Conservation (phyloP, 2,113 vertebrate genomes). For the Apodemus speciosus region DNA sequence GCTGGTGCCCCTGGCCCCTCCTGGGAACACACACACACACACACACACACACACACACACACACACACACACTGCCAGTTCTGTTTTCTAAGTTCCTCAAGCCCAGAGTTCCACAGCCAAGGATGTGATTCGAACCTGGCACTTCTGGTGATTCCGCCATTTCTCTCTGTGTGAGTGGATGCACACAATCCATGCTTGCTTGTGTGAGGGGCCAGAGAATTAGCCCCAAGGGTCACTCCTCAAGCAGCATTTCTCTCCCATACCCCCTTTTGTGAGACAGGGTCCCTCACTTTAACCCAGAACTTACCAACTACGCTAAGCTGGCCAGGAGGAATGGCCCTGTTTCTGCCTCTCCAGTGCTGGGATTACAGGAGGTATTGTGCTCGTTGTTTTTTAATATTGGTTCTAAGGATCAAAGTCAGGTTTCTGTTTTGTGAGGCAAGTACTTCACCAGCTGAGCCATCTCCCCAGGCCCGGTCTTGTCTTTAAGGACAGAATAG, state of each 20-base stretch:
- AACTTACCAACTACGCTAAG: neutral
- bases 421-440: neutral
- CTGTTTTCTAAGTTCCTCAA: neutral
- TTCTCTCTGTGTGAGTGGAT: neutral
- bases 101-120: neutral
- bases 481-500: neutral
- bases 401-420: neutral
- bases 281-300: neutral
- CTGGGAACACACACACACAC: too few species aligned
- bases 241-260: neutral
- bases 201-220: neutral
- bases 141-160: neutral
- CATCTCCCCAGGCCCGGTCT: neutral
- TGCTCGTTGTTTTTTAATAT: neutral
- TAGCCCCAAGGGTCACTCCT: neutral
- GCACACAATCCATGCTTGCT: neutral
- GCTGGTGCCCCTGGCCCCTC: too few species aligned
- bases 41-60: too few species aligned
- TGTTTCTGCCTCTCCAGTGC: neutral
- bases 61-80: accelerated
- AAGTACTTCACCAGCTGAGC: neutral
- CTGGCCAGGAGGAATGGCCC: neutral
- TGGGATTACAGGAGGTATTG: neutral
- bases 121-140: neutral
- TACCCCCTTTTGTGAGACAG: neutral